These are phyloP conservation scores for Epizoanthus illoricatus DNA, from an alignment of 92 coral and sea anemone species.

Conservation along the genomic window DNA sequence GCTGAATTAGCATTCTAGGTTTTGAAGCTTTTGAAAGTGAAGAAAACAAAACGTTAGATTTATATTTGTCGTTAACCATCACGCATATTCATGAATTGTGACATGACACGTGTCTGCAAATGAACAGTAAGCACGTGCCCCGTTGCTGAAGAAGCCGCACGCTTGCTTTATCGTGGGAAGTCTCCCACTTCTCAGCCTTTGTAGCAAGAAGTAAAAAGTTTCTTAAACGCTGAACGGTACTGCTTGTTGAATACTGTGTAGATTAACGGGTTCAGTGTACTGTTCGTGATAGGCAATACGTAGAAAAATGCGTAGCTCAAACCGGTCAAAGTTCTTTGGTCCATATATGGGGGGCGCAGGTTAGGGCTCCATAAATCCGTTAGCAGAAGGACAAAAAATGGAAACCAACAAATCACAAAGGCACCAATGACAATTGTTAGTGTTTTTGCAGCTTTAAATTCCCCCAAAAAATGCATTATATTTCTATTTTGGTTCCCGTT, in stretches of 20 bases:
- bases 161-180: too few species aligned
- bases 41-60: too few species aligned
- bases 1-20: too few species aligned
- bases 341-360: background rate
- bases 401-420: conserved; percentile 3
- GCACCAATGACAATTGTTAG: background rate
- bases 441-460: conserved; percentile 4
- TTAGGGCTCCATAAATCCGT: background rate
- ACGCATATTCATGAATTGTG: too few species aligned
- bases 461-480: background rate
- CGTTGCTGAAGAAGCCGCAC: too few species aligned
- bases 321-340: background rate
- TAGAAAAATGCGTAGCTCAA: background rate
- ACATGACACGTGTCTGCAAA: too few species aligned
- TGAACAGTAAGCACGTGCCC: too few species aligned
- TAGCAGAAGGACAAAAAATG: conserved; percentile 1
- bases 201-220: conserved; percentile 2
- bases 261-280: conserved; percentile 17
- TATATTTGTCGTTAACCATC: too few species aligned
- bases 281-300: conserved; percentile 1
- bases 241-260: conserved; percentile 4
- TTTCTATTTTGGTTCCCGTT: background rate
- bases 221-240: conserved; percentile 26
- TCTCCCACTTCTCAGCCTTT: background rate
- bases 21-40: too few species aligned